Base-by-base conservation (phyloP, 1,140 invertebrate species). In the Hycleus phaleratus region DNA sequence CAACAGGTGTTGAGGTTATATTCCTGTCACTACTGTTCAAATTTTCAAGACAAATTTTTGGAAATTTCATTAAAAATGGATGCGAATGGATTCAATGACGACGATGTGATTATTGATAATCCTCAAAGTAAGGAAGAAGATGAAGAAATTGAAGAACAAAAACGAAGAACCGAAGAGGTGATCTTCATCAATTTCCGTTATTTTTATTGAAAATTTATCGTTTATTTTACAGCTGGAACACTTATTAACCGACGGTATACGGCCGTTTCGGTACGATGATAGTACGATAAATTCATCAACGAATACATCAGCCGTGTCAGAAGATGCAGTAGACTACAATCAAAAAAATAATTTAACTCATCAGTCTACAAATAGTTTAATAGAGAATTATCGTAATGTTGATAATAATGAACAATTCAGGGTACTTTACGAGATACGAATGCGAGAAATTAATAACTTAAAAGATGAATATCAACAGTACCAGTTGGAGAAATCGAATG, bases 201-300 rank as follows among this genome's bases (percentile, higher is more conserved):
- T 49, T 25, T 51, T 39, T n/a, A 38, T 38, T 42, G 3, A 52
- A 18, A 18, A 18, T 18, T 18, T 18, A 18, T 18, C 18, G 18
- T 18, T 18, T 18, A 18, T 18, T 51, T 63, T 69, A 50, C 38
- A 73, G 70, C 60, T 73, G 39, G 62, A 71, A 63, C 66, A 68
- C 53, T 62, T 72, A 10, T 48, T 73, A 24, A 60, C 61, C 46
- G 63, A 65, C 46, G 68, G 63, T 25, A 57, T 73, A 56, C 67
- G 68, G 49, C 68, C 70, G 26, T 73, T 71, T 55, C 69, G 71
- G 49, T 71, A 68, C 61, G 71, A 73, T 49, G 70, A 73, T 42
- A 73, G 68, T 55, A 71, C 71, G 11, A 62, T 70, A n/a, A 68
- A 71, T 67, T 70, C 71, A 9, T 73, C 32, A 7, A 32, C 32